phyloP scores from a whole-genome alignment of 2,888 invertebrate genomes.

The Neoscelio sp. region DNA sequence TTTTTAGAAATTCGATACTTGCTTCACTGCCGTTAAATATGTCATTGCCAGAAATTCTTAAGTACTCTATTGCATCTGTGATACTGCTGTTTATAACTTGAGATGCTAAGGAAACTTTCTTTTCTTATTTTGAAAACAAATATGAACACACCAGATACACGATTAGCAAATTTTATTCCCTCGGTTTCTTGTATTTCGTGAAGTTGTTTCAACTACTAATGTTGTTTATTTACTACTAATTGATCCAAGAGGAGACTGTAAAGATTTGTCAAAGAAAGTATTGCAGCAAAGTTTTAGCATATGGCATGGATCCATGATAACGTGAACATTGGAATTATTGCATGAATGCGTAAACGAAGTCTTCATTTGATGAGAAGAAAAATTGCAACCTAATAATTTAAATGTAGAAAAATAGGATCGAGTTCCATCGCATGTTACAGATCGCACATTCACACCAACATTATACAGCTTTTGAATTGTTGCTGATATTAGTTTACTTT shows the following conservation, averaged over 20 bases:
- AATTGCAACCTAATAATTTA: constrained; percentile 4
- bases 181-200: constrained; percentile 21
- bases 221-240: constrained; percentile 51
- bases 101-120: constrained; percentile 18
- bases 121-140: too few species aligned
- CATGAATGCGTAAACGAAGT: not conserved
- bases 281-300: constrained; percentile 19
- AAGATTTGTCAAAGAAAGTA: constrained; percentile 15
- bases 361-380: not conserved
- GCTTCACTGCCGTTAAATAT: constrained; percentile 3
- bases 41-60: not conserved
- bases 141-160: too few species aligned
- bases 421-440: constrained; percentile 17
- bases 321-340: not conserved
- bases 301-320: constrained; percentile 11
- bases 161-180: constrained; percentile 26
- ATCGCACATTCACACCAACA: not conserved
- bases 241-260: constrained; percentile 26
- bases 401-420: not conserved
- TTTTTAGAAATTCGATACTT: constrained; percentile 14
- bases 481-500: not conserved
- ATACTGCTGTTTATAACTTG: constrained; percentile 16
- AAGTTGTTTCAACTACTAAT: constrained; percentile 44
- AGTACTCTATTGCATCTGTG: constrained; percentile 26
- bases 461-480: not conserved